Evolutionary conservation across 2,888 invertebrate species (phyloP).

Genomic region (Pemphredon lugubris): DNA sequence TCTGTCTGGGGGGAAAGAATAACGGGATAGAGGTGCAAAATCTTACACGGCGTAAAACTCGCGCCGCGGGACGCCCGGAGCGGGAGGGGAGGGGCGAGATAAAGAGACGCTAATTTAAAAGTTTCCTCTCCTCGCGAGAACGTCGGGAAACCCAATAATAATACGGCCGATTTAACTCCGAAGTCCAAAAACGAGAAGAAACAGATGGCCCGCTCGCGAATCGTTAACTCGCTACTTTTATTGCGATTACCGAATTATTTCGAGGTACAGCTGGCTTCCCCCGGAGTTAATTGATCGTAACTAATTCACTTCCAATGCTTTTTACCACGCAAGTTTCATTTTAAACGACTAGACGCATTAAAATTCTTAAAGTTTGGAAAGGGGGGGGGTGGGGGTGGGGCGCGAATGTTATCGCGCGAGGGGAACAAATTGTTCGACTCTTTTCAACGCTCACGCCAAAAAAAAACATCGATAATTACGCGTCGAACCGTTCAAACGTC

Average conservation of each 20-base stretch:
- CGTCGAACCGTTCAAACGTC: too few species aligned
- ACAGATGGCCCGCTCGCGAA: constrained; percentile 35
- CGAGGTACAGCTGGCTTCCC: constrained; percentile 1
- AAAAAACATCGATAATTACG: too few species aligned
- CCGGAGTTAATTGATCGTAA: constrained; percentile 22
- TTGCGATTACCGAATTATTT: constrained; percentile 23
- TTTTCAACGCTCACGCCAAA: too few species aligned
- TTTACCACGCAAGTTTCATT: too few species aligned
- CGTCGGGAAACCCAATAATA: constrained; percentile 19
- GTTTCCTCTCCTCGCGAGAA: constrained; percentile 13
- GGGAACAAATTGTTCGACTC: too few species aligned
- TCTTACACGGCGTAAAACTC: constrained; percentile 25
- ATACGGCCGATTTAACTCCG: constrained; percentile 36
- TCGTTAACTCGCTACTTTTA: constrained; percentile 26
- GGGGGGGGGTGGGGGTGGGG: too few species aligned
- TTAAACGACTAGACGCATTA: too few species aligned
- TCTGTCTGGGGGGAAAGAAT: constrained; percentile 24
- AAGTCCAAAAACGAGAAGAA: constrained; percentile 20
- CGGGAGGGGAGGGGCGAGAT: constrained; percentile 1
- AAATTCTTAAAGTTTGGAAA: too few species aligned
- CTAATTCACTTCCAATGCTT: not conserved
- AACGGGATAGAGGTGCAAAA: constrained; percentile 26
- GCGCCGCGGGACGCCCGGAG: not conserved
- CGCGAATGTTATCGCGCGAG: too few species aligned
- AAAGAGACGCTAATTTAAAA: constrained; percentile 39